Percentiles rank a stretch among this genome's conserved stretches.
Conservation (phyloP, 1,140 invertebrate species). For the Bombus balteatus region DNA sequence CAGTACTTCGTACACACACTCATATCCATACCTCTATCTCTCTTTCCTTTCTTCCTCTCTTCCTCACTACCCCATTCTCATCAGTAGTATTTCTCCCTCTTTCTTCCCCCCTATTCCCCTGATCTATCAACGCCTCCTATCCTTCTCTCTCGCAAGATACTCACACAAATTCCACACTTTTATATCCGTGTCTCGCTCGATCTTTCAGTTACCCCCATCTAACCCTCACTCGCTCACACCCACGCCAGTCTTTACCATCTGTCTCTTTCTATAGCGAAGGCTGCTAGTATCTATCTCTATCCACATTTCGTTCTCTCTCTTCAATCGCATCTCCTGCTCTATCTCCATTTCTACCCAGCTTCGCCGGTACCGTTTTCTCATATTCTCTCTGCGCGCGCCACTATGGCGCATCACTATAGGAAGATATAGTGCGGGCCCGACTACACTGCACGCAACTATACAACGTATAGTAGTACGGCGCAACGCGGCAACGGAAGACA, state of each 20-base stretch:
- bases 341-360: constrained; percentile 20
- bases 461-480: constrained; percentile 5
- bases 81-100: constrained; percentile 36
- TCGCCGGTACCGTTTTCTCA: constrained; percentile 42
- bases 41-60: background rate
- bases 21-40: background rate
- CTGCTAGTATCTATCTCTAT: background rate
- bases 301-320: background rate
- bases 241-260: background rate
- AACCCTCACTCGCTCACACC: background rate
- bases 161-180: constrained; percentile 30
- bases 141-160: background rate
- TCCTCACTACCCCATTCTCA: constrained; percentile 36
- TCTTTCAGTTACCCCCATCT: background rate
- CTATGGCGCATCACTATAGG: constrained; percentile 39
- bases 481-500: constrained; percentile 3
- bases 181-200: constrained; percentile 8
- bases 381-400: constrained; percentile 50
- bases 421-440: background rate
- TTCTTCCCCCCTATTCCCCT: background rate
- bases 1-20: background rate
- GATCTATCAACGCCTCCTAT: background rate
- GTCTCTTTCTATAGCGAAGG: background rate
- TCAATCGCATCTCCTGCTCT: background rate
- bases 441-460: constrained; percentile 24